phyloP scores from a whole-genome alignment of 1,140 invertebrate species.

The Euwallacea similis region DNA sequence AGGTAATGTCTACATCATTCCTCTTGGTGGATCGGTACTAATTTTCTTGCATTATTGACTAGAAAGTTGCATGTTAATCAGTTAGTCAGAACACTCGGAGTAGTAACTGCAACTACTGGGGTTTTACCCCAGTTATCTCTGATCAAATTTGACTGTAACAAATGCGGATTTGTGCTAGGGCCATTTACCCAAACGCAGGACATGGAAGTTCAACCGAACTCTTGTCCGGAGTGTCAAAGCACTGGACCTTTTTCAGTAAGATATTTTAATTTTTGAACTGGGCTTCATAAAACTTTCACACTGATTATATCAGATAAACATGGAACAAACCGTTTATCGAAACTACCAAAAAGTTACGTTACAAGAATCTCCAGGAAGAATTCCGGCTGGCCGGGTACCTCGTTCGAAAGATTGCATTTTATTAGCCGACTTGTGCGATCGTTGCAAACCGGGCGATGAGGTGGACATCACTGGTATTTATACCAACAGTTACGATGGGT shows the following conservation, averaged over 20 bases:
- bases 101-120: constrained; percentile 94
- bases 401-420: constrained; percentile 98
- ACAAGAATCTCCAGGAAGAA: constrained; percentile 92
- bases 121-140: constrained; percentile 94
- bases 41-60: constrained; percentile 6
- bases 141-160: constrained; percentile 97
- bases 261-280: constrained; percentile 15
- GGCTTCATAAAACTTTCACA: background rate
- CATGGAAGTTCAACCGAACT: constrained; percentile 91
- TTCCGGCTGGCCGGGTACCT: constrained; percentile 94
- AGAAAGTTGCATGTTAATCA: constrained; percentile 83
- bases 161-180: constrained; percentile 93
- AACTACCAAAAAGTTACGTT: constrained; percentile 98
- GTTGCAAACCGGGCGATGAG: constrained; percentile 98
- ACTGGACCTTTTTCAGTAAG: constrained; percentile 91
- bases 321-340: constrained; percentile 96
- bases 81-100: constrained; percentile 88
- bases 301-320: constrained; percentile 69
- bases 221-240: constrained; percentile 98
- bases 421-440: constrained; percentile 92
- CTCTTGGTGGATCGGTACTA: background rate
- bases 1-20: constrained; percentile 57
- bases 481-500: constrained; percentile 97
- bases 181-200: constrained; percentile 95
- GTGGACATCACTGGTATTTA: constrained; percentile 95